Conservation (phyloP, 2,113 vertebrate genomes). For the Poicephalus meyeri region DNA sequence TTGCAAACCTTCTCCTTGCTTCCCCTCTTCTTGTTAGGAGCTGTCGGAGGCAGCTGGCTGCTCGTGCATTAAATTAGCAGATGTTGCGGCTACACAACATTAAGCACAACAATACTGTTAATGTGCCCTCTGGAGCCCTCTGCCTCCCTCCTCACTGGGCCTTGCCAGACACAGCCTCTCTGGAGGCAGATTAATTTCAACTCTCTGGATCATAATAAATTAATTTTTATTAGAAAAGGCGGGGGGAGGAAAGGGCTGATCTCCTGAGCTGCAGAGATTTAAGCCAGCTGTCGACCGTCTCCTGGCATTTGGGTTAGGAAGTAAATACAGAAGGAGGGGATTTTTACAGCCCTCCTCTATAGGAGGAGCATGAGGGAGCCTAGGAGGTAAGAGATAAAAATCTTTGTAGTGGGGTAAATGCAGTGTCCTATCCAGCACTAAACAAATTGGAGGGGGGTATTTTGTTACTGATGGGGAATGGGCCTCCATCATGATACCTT, state of each 20-base stretch:
- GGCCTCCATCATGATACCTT: background rate
- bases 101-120: conserved; percentile 65
- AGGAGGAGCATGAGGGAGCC: background rate
- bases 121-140: conserved; percentile 64
- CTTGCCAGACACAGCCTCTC: conserved; percentile 61
- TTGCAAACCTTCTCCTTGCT: background rate
- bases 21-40: conserved; percentile 58
- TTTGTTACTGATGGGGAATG: background rate
- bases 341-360: conserved; percentile 5
- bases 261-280: conserved; percentile 74
- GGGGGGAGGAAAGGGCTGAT: conserved; percentile 38
- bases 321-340: conserved; percentile 48
- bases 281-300: conserved; percentile 65
- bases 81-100: conserved; percentile 66
- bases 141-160: conserved; percentile 19
- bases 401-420: background rate
- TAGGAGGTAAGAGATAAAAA: background rate
- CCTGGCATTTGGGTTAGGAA: conserved; percentile 62
- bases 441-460: background rate
- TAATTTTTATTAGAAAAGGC: conserved; percentile 85
- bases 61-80: conserved; percentile 75
- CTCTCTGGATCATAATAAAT: conserved; percentile 84
- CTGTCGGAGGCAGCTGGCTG: conserved; percentile 59
- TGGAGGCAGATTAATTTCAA: conserved; percentile 79
- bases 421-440: background rate